Conservation (phyloP, 2,888 invertebrate species). For the Alviniconcha strummeri region DNA sequence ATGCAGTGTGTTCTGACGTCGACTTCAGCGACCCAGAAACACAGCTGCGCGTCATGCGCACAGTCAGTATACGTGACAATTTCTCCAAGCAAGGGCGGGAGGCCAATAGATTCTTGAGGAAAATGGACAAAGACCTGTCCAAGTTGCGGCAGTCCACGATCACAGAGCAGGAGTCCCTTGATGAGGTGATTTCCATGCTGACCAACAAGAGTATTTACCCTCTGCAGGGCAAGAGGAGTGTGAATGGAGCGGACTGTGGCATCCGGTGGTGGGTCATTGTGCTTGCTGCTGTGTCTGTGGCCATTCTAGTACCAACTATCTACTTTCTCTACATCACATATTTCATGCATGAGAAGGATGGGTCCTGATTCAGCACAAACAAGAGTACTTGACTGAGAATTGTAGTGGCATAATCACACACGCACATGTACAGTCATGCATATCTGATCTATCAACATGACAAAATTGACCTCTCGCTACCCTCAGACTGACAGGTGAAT, state of each 20-base stretch:
- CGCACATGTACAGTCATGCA: too few relatives aligned
- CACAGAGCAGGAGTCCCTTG: slow-evolving; percentile 60
- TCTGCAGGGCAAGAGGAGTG: slow-evolving; percentile 41
- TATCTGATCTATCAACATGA: too few relatives aligned
- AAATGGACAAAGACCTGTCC: slow-evolving; percentile 68
- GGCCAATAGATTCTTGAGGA: slow-evolving; percentile 62
- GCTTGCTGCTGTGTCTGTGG: slow-evolving; percentile 44
- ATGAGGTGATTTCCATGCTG: slow-evolving; percentile 66
- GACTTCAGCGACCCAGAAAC: slow-evolving; percentile 68
- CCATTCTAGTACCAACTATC: slow-evolving; percentile 48
- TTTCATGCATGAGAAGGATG: slow-evolving; percentile 12
- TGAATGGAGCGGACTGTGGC: slow-evolving; percentile 62
- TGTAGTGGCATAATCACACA: too few relatives aligned
- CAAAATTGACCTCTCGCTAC: too few relatives aligned
- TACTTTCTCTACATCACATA: slow-evolving; percentile 43
- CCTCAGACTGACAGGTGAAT: too few relatives aligned
- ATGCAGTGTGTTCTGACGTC: slow-evolving; percentile 48
- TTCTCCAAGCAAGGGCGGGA: slow-evolving; percentile 58
- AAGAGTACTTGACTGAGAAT: background rate
- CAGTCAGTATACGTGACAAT: slow-evolving; percentile 65
- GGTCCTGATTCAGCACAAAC: slow-evolving; percentile 22
- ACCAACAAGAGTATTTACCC: slow-evolving; percentile 65
- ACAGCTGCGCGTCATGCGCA: slow-evolving; percentile 60
- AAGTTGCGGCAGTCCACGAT: slow-evolving; percentile 58
- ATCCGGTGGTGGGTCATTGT: slow-evolving; percentile 57